Evolutionary conservation across 2,797 vertebrate genomes (phyloP).

Genomic region (Notolepis coatsorum): DNA sequence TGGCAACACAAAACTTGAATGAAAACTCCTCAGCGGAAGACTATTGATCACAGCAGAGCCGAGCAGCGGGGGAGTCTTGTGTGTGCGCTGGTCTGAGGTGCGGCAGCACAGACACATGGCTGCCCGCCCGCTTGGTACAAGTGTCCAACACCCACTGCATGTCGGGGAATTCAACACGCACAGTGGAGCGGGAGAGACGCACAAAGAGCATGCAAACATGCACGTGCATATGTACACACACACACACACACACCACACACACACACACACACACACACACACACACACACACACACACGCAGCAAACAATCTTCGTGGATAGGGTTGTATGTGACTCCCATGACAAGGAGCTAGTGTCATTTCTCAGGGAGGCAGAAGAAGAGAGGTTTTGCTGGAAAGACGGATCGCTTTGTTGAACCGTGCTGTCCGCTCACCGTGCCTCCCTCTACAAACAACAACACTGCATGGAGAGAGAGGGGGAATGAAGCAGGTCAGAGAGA

Average conservation of each 20-base stretch:
- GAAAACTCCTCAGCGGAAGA: conserved; percentile 54
- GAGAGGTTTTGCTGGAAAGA: no score
- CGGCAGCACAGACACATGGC: conserved; percentile 40
- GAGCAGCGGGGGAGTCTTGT: conserved; percentile 26
- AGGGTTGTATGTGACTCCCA: conserved; percentile 5
- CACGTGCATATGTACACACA: not conserved
- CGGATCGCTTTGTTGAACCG: no score
- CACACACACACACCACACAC: conserved; percentile 32
- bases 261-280: not conserved
- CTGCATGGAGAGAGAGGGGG: no score
- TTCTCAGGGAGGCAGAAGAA: no score
- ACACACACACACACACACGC: not conserved
- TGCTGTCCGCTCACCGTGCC: no score
- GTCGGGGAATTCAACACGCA: conserved; percentile 44
- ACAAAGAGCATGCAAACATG: conserved; percentile 1
- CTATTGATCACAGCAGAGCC: conserved; percentile 53
- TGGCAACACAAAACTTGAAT: conserved; percentile 54
- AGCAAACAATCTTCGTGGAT: conserved; percentile 20
- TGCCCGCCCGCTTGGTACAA: conserved; percentile 39
- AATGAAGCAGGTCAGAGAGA: no score
- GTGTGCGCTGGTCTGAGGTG: conserved; percentile 45
- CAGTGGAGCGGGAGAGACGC: conserved; percentile 30
- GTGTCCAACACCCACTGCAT: conserved; percentile 39
- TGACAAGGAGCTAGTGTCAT: conserved; percentile 5
- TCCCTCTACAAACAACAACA: no score